A percentile compares a stretch with the other conserved stretches of the same genome.
Conservation (phyloP, 2,113 vertebrate genomes). For the Tetrax tetrax region DNA sequence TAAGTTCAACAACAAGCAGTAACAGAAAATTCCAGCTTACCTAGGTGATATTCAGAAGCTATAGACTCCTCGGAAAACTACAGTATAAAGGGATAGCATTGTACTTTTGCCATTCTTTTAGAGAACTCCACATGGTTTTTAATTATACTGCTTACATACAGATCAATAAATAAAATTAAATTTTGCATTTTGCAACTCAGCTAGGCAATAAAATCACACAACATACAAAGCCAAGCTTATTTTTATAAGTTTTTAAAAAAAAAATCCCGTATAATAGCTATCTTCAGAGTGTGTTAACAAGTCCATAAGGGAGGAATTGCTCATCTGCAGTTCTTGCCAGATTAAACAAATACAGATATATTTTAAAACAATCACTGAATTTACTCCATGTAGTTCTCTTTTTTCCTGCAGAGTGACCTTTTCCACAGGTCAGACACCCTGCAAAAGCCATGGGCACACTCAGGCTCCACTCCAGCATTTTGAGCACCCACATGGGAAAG, state of each 20-base stretch:
- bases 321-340: not conserved
- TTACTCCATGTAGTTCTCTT: not conserved
- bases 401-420: not conserved
- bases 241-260: not conserved
- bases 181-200: not conserved
- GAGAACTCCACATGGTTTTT: not conserved
- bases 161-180: not conserved
- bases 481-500: not conserved
- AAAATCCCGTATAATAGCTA: not conserved
- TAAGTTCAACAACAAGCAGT: constrained; percentile 37
- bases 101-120: constrained; percentile 45
- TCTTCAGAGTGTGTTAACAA: not conserved
- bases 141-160: constrained; percentile 24
- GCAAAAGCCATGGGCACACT: not conserved
- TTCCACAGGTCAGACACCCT: not conserved
- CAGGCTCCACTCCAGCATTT: not conserved
- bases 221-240: not conserved
- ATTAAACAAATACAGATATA: not conserved
- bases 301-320: not conserved
- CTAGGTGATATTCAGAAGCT: constrained; percentile 59
- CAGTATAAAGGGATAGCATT: constrained; percentile 65
- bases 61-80: constrained; percentile 63
- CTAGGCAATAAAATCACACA: not conserved
- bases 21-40: constrained; percentile 62
- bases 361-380: not conserved